Conservation (phyloP, 2,113 vertebrate genomes). For the Ariopsis seemanni region DNA sequence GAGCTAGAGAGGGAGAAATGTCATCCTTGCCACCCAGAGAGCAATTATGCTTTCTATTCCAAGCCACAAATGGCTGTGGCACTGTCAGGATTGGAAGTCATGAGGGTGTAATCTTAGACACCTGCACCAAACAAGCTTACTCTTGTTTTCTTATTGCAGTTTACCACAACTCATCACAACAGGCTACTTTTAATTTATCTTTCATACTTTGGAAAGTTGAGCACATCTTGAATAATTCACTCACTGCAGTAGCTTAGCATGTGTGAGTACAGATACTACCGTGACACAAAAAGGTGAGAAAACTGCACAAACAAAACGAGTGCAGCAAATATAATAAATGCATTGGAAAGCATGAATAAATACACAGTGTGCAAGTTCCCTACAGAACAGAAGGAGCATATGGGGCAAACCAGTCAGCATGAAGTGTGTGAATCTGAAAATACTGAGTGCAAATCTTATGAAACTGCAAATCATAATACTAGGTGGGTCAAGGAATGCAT, state of each 20-base stretch:
- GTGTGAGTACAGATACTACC: neutral
- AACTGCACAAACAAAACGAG: neutral
- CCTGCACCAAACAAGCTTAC: neutral
- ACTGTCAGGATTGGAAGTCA: conserved; percentile 7
- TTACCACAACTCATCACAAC: neutral
- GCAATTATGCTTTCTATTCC: conserved; percentile 27
- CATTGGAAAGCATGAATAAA: neutral
- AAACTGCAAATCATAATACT: neutral
- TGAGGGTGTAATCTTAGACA: conserved; percentile 2
- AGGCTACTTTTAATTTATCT: neutral
- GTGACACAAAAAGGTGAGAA: neutral
- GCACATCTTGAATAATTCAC: neutral
- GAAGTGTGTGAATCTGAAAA: conserved; percentile 1
- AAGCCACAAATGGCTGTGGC: conserved; percentile 8
- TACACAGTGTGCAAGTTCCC: neutral
- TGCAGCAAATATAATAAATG: conserved; percentile 3
- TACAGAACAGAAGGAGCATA: neutral
- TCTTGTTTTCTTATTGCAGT: neutral
- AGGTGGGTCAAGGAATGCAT: neutral
- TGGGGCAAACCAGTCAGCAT: neutral
- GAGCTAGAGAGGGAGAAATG: neutral
- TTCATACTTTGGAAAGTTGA: neutral
- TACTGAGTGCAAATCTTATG: neutral
- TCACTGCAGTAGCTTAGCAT: neutral
- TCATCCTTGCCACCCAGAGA: neutral